Percentiles rank a stretch among this genome's conserved stretches.
These are phyloP conservation scores for Paramuricea clavata DNA, from an alignment of 92 coral and sea anemone species.

Conservation along the genomic window DNA sequence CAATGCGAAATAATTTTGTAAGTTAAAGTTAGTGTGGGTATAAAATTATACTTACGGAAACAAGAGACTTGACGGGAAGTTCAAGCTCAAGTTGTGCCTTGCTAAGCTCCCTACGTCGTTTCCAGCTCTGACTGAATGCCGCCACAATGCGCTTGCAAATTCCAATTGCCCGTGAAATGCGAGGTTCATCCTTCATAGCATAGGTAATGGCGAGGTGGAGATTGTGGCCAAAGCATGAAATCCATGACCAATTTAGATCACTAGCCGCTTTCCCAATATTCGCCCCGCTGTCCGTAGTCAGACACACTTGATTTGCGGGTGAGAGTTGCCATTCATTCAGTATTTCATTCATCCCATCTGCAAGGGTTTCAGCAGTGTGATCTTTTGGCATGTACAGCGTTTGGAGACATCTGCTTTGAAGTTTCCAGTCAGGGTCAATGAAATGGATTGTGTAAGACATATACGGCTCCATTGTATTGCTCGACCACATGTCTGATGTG, in stretches of 20 bases:
- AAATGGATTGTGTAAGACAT: slow-evolving; percentile 4
- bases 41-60: slow-evolving; percentile 8
- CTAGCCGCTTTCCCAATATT: slow-evolving; percentile 19
- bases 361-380: slow-evolving; percentile 39
- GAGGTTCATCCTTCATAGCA: slow-evolving; percentile 30
- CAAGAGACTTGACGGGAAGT: slow-evolving; percentile 36
- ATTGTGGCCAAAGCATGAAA: slow-evolving; percentile 19
- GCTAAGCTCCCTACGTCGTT: slow-evolving; percentile 23
- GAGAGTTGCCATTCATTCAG: slow-evolving; percentile 16
- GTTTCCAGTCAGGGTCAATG: slow-evolving; percentile 28
- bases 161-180: slow-evolving; percentile 33
- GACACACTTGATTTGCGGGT: slow-evolving; percentile 29
- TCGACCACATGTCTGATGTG: slow-evolving; percentile 22
- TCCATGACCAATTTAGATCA: slow-evolving; percentile 24
- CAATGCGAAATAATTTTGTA: background rate
- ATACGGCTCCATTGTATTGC: background rate
- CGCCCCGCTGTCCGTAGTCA: slow-evolving; percentile 30
- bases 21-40: background rate
- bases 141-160: slow-evolving; percentile 30
- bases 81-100: slow-evolving; percentile 39
- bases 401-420: slow-evolving; percentile 36
- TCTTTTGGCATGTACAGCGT: slow-evolving; percentile 28
- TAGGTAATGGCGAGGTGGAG: slow-evolving; percentile 36
- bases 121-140: slow-evolving; percentile 40
- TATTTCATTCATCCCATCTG: slow-evolving; percentile 32